Base-by-base conservation (phyloP, 2,113 vertebrate species). In the Lonchura striata region DNA sequence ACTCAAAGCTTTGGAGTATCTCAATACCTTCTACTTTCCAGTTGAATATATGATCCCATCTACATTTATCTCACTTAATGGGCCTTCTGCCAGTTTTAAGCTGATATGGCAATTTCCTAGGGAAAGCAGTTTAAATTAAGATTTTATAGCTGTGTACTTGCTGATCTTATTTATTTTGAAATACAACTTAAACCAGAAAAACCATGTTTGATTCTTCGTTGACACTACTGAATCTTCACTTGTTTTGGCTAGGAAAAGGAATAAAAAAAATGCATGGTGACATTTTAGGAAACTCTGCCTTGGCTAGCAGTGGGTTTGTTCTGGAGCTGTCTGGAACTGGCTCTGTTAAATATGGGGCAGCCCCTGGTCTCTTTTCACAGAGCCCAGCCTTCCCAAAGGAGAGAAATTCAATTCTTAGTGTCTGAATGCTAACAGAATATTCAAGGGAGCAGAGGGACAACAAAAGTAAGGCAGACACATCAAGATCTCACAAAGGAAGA, bases 131-230 rank as follows among this genome's bases (percentile, higher is more conserved):
- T 92, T 90, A 78, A 86, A 83, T 81, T 83, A 86, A 81, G 19
- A 78, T 93, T 72, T 72, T 66, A 59, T 60, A 60, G 15, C 50
- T 87, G 52, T n/a, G 3, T 56, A 60, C 56, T 60, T 80, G 44
- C n/a, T 78, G 33, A 74, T 78, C 74, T 85, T 68, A 74, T 60
- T 82, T 92, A 88, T 92, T 86, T 77, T 72, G 17, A 92, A 88
- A 83, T 77, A 69, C 4, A 80, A 20, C 50, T 86, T 88, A 49
- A 72, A 74, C 5, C 20, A 80, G 49, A 85, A 91, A 87, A 88
- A 64, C 0, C 0, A 0, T 2, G 2, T 49, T 63, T 72, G 16
- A 37, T 33, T 79, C 59, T 72, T 13, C 7, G 88, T 82, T 76
- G 57, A 49, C 28, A 37, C 12, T 69, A 41, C 15, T 31, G 46